Base-by-base conservation (phyloP, 2,888 invertebrate genomes). In the Ochropacha duplaris region DNA sequence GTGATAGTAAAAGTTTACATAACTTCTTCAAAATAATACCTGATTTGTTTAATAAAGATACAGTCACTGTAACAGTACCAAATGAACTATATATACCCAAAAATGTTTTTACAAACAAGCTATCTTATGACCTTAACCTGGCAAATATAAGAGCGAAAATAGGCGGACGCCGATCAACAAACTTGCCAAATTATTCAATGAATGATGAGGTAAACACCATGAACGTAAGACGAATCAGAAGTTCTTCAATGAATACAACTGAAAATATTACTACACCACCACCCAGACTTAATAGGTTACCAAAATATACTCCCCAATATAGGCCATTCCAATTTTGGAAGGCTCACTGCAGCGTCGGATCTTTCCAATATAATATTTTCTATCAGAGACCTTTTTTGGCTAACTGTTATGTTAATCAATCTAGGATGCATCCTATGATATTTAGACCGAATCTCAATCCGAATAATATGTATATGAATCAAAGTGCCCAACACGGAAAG, bases 81-180 rank as follows among this genome's bases (percentile, higher is more conserved):
- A 76, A 81, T 4, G 79, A 79, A 58, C 58, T 76, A 56, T 75
- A 72, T 54, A 65, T 91, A 55, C 92, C 92, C 9, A 69, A 78
- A 61, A 84, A 84, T 64, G 73, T 91, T 54, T 77, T 73, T 56
- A 72, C 88, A n/a, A 84, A 80, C 57, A 84, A 84, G 55, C 60
- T 76, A 8, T 63, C 59, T n/a, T 90, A 89, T 68, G 68, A 70
- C 2, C 56, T 92, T 1, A 84, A 90, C 70, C 34, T 90, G 24
- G 65, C 77, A 14, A 75, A 68, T 55, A 62, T 90, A 12, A 71
- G 63, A 57, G 70, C 64, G 11, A 83, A 72, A 61, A 60, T 65
- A n/a, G 39, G 49, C 5, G 68, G 56, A 36, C 56, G 69, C 2
- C 24, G 61, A 5, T 72, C 78, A 5, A 61, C 65, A n/a, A 69